Base-by-base conservation (phyloP, 1,140 invertebrate species). In the Phymorhynchus buccinoides region DNA sequence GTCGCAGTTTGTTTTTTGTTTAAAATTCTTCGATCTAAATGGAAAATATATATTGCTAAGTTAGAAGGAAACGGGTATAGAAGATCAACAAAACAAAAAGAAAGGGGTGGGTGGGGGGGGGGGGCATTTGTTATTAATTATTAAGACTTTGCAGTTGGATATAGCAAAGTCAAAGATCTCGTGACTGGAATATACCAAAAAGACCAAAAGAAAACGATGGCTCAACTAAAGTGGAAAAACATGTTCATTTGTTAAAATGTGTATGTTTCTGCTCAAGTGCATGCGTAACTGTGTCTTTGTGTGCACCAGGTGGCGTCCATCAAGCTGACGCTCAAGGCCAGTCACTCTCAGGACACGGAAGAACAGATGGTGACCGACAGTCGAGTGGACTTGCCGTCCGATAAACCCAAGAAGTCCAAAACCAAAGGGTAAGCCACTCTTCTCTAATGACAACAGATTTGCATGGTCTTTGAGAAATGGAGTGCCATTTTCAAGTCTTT, bases 261-360 rank as follows among this genome's bases (percentile, higher is more conserved):
- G 18, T 42, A 12, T 79, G 30, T 9, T 37, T 39, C 9, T 35
- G 39, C 12, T 14, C 12, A 37, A n/a, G 41, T 14, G 35, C n/a
- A 3, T 48, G n/a, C n/a, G 37, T 22, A 32, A 16, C 14, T 22
- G 16, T 14, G 48, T 42, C 18, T 27, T n/a, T n/a, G n/a, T n/a
- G n/a, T n/a, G n/a, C 48, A 42, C 14, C 90, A 96, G 96, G 95
- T 97, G 84, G 88, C 94, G 44, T 96, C 96, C 92, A 95, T 97
- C 85, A 97, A 97, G 93, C 97, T 97, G 91, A 96, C 96, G 9
- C 92, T 97, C 30, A 97, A 97, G 93, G 95, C 95, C 39, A 92
- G 90, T n/a, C 92, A 92, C 62, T 89, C 90, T 52, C 87, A 92
- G 56, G 91, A 93, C 78, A 86, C 93, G 35, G 93, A 93, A 80